Base-by-base conservation (phyloP, 2,888 invertebrate species). In the Euplexia lucipara region DNA sequence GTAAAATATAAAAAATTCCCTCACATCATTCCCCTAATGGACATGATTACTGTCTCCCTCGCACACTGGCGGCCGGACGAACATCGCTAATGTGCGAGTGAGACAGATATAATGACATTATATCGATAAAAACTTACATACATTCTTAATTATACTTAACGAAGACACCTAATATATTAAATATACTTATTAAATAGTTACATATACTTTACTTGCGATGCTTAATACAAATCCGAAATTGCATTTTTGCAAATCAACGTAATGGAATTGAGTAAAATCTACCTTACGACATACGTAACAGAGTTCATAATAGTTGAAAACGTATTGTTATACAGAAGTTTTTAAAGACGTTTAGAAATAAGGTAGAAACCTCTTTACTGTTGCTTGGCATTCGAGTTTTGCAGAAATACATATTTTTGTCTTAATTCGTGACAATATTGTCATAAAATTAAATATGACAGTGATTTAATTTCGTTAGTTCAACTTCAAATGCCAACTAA, bases 1-100 rank as follows among this genome's bases (percentile, higher is more conserved):
- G 91, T 94, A 94, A 94, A 94, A 95, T 95, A 94, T 94, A 91
- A 95, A 95, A 94, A 94, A 93, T 85, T 88, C 89, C 91, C 87
- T 91, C 91, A 86, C 90, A 91, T 90, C 92, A 89, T 90, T 92
- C 92, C 94, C 93, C 93, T 91, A 92, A 92, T 92, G 94, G 95
- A 94, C 95, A 90, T 89, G 91, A 91, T 85, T 86, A 61, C 62
- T 76, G 77, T 88, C 87, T 79, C 87, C 58, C 75, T 87, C 87
- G 83, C 90, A 84, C 88, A 72, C 84, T 73, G 75, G 71, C 81
- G 42, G 42, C 34, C 53, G 32, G 32, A 61, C 62, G 35, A 26
- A 42, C 58, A 52, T 52, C 65, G 65, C 66, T 66, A 58, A 62
- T 69, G 70, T 78, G 88, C 81, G 87, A 91, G 69, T 77, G 85